Conservation (phyloP, 2,113 vertebrate genomes). For the Apodemus speciosus region DNA sequence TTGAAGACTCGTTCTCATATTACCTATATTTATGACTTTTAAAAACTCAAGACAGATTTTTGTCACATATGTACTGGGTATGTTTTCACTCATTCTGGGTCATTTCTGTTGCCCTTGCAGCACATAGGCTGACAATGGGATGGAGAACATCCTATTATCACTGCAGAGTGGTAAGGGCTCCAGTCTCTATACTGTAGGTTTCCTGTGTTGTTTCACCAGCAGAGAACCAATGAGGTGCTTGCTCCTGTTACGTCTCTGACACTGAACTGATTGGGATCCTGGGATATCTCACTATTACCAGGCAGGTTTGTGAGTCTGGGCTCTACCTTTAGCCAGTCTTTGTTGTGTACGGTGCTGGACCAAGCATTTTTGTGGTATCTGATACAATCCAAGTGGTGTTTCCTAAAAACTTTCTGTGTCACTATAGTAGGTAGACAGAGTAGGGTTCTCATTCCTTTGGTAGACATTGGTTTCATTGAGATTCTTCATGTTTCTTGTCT, state of each 20-base stretch:
- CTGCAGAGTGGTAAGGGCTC: not conserved
- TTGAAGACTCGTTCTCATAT: not conserved
- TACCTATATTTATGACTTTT: not conserved
- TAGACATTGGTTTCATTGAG: not conserved
- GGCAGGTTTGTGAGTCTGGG: not conserved
- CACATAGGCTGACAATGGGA: not conserved
- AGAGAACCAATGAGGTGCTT: not conserved
- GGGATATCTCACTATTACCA: not conserved
- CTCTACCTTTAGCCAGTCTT: not conserved
- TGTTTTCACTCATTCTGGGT: not conserved
- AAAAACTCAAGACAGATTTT: not conserved
- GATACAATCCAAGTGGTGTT: not conserved
- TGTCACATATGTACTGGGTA: not conserved
- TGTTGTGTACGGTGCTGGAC: not conserved
- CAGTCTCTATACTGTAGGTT: not conserved
- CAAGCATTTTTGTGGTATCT: not conserved
- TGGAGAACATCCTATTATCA: not conserved
- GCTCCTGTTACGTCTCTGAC: not conserved
- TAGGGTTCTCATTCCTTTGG: not conserved
- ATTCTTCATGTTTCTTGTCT: not conserved
- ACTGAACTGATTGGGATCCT: not conserved
- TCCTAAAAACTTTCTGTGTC: not conserved
- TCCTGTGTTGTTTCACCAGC: not conserved
- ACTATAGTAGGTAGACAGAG: not conserved
- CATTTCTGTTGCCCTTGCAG: not conserved